Evolutionary conservation across 2,113 vertebrate species (phyloP), one percentile per base, ranked within the genome.

Genomic region (Notothenia coriiceps): DNA sequence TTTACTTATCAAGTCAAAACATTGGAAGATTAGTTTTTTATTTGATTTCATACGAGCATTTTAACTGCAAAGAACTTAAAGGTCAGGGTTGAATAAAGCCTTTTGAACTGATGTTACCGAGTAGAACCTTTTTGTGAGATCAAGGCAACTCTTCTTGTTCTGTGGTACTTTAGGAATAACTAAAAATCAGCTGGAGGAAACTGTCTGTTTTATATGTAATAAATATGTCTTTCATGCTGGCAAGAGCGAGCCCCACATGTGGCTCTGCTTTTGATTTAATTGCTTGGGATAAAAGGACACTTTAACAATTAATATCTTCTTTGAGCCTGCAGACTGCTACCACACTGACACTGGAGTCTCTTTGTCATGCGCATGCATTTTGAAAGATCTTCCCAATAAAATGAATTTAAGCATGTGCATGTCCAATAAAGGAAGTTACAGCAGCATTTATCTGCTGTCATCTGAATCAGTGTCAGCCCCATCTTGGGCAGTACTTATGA

Each of bases 161-260:
- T 29, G 4, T 13, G 0, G 40, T 14, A 5, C 52, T 15, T 25
- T 6, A 51, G 54, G 46, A 66, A 71, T 17, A 8, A 22, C 6
- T 44, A 3, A 74, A 67, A 18, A 44, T 74, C 44, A 62, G 14
- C 57, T 56, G 35, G n/a, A 33, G 54, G 44, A 57, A 83, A 64
- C 33, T 4, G 64, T 15, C 50, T 1, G 2, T 47, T 77, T 44
- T 8, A 33, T 55, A 46, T 8, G 18, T 12, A 55, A 67, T 11
- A 72, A 44, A 70, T 35, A 17, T 10, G 10, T 8, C 52, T 55
- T 33, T 62, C 5, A 66, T 47, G 40, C 2, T 3, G n/a, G 10
- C 56, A 2, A 29, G 43, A 73, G 40, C 0, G 18, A 13, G 60
- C 14, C 47, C 35, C 47, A 51, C 15, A 72, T 52, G 33, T 13